Conservation (phyloP, 92 coral and sea anemone species). For the Porites rus region DNA sequence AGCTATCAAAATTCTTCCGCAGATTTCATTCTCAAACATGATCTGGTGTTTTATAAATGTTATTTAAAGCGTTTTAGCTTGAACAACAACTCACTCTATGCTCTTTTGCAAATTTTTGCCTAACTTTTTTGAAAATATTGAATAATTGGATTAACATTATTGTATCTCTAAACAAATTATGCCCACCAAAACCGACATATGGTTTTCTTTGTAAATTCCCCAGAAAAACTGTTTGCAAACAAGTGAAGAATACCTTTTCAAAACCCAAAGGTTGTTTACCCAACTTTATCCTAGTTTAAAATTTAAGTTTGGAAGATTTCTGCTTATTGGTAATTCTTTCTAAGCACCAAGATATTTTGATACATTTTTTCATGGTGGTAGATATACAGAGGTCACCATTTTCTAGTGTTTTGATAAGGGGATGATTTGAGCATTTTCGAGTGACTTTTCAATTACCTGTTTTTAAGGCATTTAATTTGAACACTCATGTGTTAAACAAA, state of each 20-base stretch:
- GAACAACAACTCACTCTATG: neutral
- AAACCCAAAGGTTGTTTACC: slow-evolving; percentile 37
- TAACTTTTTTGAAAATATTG: neutral
- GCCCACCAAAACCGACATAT: slow-evolving; percentile 16
- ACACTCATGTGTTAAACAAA: slow-evolving; percentile 17
- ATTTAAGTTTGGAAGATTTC: neutral
- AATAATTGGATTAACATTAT: slow-evolving; percentile 3
- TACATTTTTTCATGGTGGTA: neutral
- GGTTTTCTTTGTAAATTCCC: slow-evolving; percentile 16
- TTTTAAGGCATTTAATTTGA: slow-evolving; percentile 6
- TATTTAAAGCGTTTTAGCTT: neutral
- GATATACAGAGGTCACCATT: slow-evolving; percentile 4
- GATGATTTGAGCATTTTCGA: neutral
- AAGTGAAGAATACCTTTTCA: slow-evolving; percentile 12
- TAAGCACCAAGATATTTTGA: neutral
- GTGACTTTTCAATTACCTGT: slow-evolving; percentile 14
- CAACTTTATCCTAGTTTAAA: neutral
- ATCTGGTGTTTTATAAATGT: neutral
- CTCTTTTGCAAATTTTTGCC: neutral
- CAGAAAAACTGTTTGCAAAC: slow-evolving; percentile 24
- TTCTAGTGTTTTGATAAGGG: neutral
- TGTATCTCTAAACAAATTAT: neutral
- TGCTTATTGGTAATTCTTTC: neutral
- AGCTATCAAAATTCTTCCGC: neutral
- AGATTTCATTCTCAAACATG: neutral